phyloP scores from a whole-genome alignment of 1,140 invertebrate genomes.

The Heliconius hewitsoni region DNA sequence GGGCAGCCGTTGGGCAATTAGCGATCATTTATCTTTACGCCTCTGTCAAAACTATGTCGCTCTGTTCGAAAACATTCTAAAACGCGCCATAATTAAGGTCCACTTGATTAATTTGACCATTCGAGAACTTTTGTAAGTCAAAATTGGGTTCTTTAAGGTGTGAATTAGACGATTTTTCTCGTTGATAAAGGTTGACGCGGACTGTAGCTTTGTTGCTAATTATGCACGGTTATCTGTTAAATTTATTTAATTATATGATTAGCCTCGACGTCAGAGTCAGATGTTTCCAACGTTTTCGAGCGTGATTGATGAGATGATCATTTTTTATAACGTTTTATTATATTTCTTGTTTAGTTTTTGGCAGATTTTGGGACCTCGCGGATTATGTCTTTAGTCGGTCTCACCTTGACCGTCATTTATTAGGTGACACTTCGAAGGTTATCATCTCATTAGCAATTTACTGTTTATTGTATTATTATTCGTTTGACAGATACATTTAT shows the following conservation, averaged over 20 bases:
- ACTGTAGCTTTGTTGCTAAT: slow-evolving; percentile 64
- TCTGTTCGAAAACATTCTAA: slow-evolving; percentile 69
- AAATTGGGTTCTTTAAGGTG: slow-evolving; percentile 62
- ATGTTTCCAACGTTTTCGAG: slow-evolving; percentile 37
- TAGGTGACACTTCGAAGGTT: slow-evolving; percentile 12
- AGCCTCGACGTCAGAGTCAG: slow-evolving; percentile 34
- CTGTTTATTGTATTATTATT: neutral
- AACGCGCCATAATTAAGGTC: slow-evolving; percentile 69
- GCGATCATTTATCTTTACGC: slow-evolving; percentile 71
- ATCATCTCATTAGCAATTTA: slow-evolving; percentile 1
- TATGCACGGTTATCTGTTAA: slow-evolving; percentile 69
- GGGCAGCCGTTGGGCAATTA: slow-evolving; percentile 61
- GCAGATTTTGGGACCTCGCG: slow-evolving; percentile 19
- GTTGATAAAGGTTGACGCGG: slow-evolving; percentile 73
- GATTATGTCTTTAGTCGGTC: slow-evolving; percentile 15
- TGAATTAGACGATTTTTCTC: slow-evolving; percentile 76
- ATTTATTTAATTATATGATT: slow-evolving; percentile 69
- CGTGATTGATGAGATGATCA: slow-evolving; percentile 43
- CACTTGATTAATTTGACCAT: slow-evolving; percentile 69
- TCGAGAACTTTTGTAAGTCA: slow-evolving; percentile 58
- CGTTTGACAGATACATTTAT: neutral
- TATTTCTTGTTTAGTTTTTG: slow-evolving; percentile 22
- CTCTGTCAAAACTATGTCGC: slow-evolving; percentile 76
- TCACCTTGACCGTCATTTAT: slow-evolving; percentile 22
- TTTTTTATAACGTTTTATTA: slow-evolving; percentile 23